These are phyloP conservation scores for Furcifer pardalis DNA, from an alignment of 2,797 vertebrate genomes.

Conservation along the genomic window DNA sequence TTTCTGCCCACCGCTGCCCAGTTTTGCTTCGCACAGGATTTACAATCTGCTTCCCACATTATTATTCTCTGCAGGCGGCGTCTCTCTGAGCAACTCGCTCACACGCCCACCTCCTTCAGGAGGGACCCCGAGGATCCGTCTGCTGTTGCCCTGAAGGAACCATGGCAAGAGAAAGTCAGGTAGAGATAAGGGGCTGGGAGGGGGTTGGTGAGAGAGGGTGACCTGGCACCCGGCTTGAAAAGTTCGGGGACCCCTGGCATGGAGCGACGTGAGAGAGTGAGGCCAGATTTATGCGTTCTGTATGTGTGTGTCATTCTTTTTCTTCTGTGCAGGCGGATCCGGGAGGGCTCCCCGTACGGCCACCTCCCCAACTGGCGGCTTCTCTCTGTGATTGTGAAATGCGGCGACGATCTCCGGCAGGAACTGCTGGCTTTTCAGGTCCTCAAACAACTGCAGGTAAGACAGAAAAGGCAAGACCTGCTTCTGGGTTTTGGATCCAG, in stretches of 20 bases:
- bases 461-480: rapidly evolving
- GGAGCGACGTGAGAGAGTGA: too few relatives aligned
- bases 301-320: too few relatives aligned
- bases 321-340: conserved; percentile 83
- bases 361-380: conserved; percentile 93
- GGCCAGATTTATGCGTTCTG: too few relatives aligned
- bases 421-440: conserved; percentile 95
- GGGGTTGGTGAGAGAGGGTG: too few relatives aligned
- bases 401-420: conserved; percentile 93
- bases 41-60: too few relatives aligned
- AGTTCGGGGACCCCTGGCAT: too few relatives aligned
- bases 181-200: conserved; percentile 58
- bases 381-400: conserved; percentile 95
- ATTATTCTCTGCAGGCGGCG: conserved; percentile 78
- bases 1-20: too few relatives aligned
- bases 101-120: conserved; percentile 92
- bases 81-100: conserved; percentile 92
- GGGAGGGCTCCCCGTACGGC: conserved; percentile 92
- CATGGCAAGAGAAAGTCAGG: conserved; percentile 97
- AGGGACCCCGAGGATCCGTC: conserved; percentile 95
- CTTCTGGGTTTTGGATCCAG: too few relatives aligned
- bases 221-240: too few relatives aligned
- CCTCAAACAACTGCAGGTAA: conserved; percentile 91
- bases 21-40: too few relatives aligned
- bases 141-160: conserved; percentile 94